Conservation (phyloP, 2,888 invertebrate genomes). For the Alloplasta piceator region DNA sequence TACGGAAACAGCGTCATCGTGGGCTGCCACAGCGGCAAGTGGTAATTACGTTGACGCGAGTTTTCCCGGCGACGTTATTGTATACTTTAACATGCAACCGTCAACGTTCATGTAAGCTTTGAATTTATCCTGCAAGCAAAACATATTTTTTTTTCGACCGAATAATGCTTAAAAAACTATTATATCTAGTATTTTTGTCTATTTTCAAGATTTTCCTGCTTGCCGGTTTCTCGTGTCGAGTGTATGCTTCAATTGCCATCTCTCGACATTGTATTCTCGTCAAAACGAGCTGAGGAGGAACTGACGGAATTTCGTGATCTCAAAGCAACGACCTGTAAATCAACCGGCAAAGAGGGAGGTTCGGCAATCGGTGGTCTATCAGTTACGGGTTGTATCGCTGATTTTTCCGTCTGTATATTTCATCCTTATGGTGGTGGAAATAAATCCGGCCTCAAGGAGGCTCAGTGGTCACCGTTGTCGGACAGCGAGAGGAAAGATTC, state of each 20-base stretch:
- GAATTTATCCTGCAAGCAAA: constrained; percentile 7
- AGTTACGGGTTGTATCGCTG: constrained; percentile 97
- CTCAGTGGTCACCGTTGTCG: constrained; percentile 94
- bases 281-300: constrained; percentile 93
- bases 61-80: constrained; percentile 99
- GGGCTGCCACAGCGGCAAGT: too few relatives aligned
- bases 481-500: constrained; percentile 97
- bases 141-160: constrained; percentile 24
- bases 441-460: constrained; percentile 96
- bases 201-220: too few relatives aligned
- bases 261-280: constrained; percentile 99
- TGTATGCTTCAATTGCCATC: too few relatives aligned
- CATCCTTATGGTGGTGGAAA: too few relatives aligned
- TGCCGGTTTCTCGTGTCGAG: too few relatives aligned
- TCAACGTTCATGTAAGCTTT: constrained; percentile 89
- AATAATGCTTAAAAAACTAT: neutral
- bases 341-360: too few relatives aligned
- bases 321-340: constrained; percentile 80
- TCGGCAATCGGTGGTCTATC: constrained; percentile 87
- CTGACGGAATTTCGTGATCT: constrained; percentile 79
- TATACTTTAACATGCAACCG: constrained; percentile 99
- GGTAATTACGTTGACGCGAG: constrained; percentile 94
- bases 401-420: constrained; percentile 99
- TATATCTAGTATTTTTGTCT: constrained; percentile 1
- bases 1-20: too few relatives aligned